Conservation (phyloP, 1,140 invertebrate species). For the Neoseiulus cucumeris region DNA sequence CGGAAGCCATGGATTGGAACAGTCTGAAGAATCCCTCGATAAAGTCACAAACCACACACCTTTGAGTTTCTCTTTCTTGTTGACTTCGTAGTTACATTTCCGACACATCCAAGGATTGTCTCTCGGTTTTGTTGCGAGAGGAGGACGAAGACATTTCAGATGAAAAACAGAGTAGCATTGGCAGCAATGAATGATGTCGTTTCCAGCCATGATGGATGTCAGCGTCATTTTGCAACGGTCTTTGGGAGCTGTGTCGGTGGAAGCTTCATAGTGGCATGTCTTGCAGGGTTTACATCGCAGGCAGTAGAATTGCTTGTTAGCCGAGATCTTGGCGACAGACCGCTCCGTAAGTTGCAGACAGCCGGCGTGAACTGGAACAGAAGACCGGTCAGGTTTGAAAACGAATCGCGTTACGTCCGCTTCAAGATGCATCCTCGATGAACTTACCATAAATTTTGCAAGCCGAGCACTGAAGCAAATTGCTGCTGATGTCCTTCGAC, state of each 20-base stretch:
- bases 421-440: too few relatives aligned
- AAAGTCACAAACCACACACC: background rate
- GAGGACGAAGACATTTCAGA: background rate
- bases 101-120: slow-evolving; percentile 1
- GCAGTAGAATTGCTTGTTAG: slow-evolving; percentile 8
- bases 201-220: background rate
- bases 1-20: too few relatives aligned
- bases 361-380: background rate
- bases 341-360: background rate
- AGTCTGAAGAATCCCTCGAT: background rate
- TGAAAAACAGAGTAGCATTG: slow-evolving; percentile 8
- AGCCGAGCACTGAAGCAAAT: background rate
- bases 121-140: background rate
- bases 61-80: slow-evolving; percentile 9
- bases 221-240: background rate
- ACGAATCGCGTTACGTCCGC: too few relatives aligned
- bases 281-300: slow-evolving; percentile 4
- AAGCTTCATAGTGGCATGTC: background rate
- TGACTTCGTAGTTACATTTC: background rate
- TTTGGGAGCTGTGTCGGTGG: background rate
- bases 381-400: too few relatives aligned
- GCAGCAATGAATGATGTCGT: slow-evolving; percentile 1
- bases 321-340: background rate
- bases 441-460: slow-evolving; percentile 8
- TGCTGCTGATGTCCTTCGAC: slow-evolving; percentile 4